Evolutionary conservation across 1,140 invertebrate species (phyloP).

Genomic region (Zaprionus inermis): DNA sequence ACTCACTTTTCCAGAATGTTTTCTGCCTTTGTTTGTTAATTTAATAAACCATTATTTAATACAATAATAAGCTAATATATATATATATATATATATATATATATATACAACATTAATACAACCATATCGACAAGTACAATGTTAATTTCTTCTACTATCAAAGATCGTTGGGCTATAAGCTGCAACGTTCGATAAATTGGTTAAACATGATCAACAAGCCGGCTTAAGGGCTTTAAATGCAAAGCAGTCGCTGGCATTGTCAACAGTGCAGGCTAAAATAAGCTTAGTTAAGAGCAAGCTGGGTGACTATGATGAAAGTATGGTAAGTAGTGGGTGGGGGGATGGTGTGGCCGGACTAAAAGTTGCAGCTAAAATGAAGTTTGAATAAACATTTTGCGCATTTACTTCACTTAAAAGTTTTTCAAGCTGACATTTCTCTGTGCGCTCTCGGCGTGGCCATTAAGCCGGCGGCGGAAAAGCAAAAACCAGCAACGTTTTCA

Average conservation of each 20-base stretch:
- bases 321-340: not conserved
- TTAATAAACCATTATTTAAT: no score
- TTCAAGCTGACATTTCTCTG: constrained; percentile 69
- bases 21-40: no score
- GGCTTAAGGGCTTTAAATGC: constrained; percentile 63
- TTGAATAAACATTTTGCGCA: constrained; percentile 82
- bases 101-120: no score
- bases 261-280: constrained; percentile 59
- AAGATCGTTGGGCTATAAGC: constrained; percentile 24
- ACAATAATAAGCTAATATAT: no score
- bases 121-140: no score
- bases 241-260: constrained; percentile 48
- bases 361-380: constrained; percentile 77
- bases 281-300: constrained; percentile 73
- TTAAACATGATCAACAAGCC: constrained; percentile 36
- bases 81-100: no score
- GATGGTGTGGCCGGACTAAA: constrained; percentile 14
- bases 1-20: no score
- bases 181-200: constrained; percentile 43
- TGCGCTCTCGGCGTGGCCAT: constrained; percentile 55
- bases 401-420: constrained; percentile 82
- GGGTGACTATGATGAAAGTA: constrained; percentile 26
- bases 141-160: not conserved
- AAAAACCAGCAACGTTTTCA: constrained; percentile 59
- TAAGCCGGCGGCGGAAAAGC: constrained; percentile 53